These are phyloP conservation scores for Nasua narica DNA, from an alignment of 2,797 vertebrate genomes.

Conservation along the genomic window DNA sequence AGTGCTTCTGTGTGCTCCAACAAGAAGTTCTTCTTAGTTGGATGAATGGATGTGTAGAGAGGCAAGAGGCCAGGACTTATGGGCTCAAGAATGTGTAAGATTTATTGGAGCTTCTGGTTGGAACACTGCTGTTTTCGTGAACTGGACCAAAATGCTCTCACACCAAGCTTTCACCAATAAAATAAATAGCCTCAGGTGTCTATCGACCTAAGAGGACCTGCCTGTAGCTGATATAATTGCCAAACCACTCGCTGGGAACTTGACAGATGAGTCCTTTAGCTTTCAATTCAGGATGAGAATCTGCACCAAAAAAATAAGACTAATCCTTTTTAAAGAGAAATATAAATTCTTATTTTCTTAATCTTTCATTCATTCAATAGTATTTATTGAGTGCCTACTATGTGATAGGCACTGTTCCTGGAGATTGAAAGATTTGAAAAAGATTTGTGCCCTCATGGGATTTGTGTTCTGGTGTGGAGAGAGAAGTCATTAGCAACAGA, in stretches of 20 bases:
- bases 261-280: constrained; percentile 63
- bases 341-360: constrained; percentile 17
- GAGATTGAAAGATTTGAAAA: not conserved
- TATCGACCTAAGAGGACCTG: constrained; percentile 72
- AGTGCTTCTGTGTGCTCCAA: constrained; percentile 68
- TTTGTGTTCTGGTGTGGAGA: not conserved
- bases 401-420: not conserved
- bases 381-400: not conserved
- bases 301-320: constrained; percentile 23
- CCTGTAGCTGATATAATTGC: constrained; percentile 58
- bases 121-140: constrained; percentile 73
- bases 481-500: not conserved
- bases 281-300: constrained; percentile 45
- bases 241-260: constrained; percentile 65
- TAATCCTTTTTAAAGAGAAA: constrained; percentile 17
- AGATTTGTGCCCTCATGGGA: not conserved
- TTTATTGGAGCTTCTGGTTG: constrained; percentile 73
- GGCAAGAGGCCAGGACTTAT: constrained; percentile 75
- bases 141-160: constrained; percentile 72
- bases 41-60: constrained; percentile 75
- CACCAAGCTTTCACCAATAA: constrained; percentile 67
- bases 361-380: not conserved
- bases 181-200: constrained; percentile 76
- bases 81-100: constrained; percentile 74
- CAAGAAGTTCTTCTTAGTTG: constrained; percentile 71